A percentile compares a stretch with the other conserved stretches of the same genome.
These are phyloP conservation scores for Trinorchestia longiramus DNA, from an alignment of 1,140 invertebrate species.

Conservation along the genomic window DNA sequence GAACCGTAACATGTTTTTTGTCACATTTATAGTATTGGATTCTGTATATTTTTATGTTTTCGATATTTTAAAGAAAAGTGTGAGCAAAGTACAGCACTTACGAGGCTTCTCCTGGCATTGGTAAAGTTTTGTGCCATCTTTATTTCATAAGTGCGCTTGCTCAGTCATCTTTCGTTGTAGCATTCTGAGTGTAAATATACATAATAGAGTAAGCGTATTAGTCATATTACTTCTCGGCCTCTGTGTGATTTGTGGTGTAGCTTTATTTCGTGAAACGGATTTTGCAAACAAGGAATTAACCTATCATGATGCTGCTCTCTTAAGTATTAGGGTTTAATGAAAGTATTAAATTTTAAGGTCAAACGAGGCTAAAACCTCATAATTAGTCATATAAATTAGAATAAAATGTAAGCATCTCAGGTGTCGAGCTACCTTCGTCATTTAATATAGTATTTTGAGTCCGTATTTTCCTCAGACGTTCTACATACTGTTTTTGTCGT, in stretches of 20 bases:
- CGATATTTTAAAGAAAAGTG: not conserved
- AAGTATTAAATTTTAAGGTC: not conserved
- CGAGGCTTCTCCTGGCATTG: not conserved
- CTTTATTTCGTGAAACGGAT: not conserved
- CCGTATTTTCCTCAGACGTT: not conserved
- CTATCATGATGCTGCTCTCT: not conserved
- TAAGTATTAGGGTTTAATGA: not conserved
- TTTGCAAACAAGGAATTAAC: not conserved
- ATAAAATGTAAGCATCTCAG: constrained; percentile 15
- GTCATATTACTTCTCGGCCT: not conserved
- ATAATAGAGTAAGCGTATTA: not conserved
- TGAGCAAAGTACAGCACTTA: not conserved
- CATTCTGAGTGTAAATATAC: not conserved
- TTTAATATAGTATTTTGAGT: not conserved
- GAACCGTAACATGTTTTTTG: not conserved
- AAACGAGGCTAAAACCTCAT: not conserved
- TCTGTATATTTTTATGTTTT: not conserved
- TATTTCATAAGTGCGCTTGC: not conserved
- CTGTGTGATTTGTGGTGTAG: not conserved
- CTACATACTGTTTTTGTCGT: not conserved
- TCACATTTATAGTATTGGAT: not conserved
- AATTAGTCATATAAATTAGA: not conserved
- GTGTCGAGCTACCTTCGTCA: not conserved
- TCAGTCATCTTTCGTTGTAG: not conserved
- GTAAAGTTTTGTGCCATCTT: not conserved